Conservation (phyloP, 1,140 invertebrate genomes). For the Tetramorium alpestre region DNA sequence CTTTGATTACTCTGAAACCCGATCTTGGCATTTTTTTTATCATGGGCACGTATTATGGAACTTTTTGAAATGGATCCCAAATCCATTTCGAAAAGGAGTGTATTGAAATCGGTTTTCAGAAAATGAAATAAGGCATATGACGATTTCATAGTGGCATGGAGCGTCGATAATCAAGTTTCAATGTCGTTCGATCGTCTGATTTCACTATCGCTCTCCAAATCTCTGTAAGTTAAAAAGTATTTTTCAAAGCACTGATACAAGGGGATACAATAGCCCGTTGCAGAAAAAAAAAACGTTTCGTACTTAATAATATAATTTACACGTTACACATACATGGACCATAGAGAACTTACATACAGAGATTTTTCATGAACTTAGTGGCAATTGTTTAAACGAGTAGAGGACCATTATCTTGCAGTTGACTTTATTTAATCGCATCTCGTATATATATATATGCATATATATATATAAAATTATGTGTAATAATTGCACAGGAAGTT, state of each 20-base stretch:
- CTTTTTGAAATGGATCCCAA: too few species aligned
- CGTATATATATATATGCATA: conserved; percentile 38
- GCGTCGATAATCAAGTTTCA: conserved; percentile 5
- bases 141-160: not conserved
- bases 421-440: conserved; percentile 64
- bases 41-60: too few species aligned
- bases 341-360: conserved; percentile 56
- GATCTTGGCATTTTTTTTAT: conserved; percentile 45
- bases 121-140: conserved; percentile 3
- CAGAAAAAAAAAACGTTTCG: conserved; percentile 62
- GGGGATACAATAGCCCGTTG: conserved; percentile 19
- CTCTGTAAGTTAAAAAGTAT: conserved; percentile 42
- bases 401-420: conserved; percentile 56
- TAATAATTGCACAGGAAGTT: conserved; percentile 56
- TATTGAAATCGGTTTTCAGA: conserved; percentile 30
- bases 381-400: conserved; percentile 60
- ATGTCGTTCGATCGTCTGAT: conserved; percentile 26
- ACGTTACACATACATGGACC: conserved; percentile 66
- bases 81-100: not conserved
- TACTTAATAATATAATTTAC: conserved; percentile 78
- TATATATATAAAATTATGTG: conserved; percentile 16
- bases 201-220: conserved; percentile 50
- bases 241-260: conserved; percentile 39
- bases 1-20: conserved; percentile 31
- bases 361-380: conserved; percentile 50